Percentiles rank a stretch among this genome's conserved stretches.
Evolutionary conservation across 2,888 invertebrate species (phyloP).

Genomic region (Antheraea yamamai): DNA sequence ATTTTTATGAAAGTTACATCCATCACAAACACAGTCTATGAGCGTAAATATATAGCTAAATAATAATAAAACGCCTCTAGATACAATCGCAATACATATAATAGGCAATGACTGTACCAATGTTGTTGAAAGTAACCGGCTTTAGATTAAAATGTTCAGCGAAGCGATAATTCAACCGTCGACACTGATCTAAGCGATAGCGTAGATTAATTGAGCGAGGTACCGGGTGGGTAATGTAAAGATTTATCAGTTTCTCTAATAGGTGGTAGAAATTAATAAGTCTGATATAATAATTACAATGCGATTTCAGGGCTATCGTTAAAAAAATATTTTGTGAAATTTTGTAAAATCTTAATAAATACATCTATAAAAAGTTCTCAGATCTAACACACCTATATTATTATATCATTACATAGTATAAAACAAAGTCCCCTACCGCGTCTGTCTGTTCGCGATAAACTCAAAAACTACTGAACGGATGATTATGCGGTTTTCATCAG

Average conservation of each 20-base stretch:
- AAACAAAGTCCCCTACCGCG: too few relatives aligned
- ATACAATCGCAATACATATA: background rate
- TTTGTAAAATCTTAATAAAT: too few relatives aligned
- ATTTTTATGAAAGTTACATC: too few relatives aligned
- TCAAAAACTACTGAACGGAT: too few relatives aligned
- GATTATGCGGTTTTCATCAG: too few relatives aligned
- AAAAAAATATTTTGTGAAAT: too few relatives aligned
- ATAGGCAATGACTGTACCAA: conserved; percentile 51
- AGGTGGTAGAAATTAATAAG: background rate
- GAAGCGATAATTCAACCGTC: conserved; percentile 76
- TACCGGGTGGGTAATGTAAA: background rate
- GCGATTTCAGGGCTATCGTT: background rate
- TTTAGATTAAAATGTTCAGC: conserved; percentile 80
- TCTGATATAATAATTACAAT: background rate
- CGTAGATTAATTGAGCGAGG: conserved; percentile 72
- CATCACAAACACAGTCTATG: background rate
- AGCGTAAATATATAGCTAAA: background rate
- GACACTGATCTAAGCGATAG: conserved; percentile 70
- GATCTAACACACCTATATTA: too few relatives aligned
- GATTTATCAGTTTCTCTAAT: background rate
- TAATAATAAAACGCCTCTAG: background rate
- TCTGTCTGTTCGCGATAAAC: too few relatives aligned
- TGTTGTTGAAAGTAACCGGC: conserved; percentile 78
- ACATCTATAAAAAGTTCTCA: too few relatives aligned
- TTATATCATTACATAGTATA: too few relatives aligned